Conservation (phyloP, 2,113 vertebrate species). For the Lophochroa leadbeateri region DNA sequence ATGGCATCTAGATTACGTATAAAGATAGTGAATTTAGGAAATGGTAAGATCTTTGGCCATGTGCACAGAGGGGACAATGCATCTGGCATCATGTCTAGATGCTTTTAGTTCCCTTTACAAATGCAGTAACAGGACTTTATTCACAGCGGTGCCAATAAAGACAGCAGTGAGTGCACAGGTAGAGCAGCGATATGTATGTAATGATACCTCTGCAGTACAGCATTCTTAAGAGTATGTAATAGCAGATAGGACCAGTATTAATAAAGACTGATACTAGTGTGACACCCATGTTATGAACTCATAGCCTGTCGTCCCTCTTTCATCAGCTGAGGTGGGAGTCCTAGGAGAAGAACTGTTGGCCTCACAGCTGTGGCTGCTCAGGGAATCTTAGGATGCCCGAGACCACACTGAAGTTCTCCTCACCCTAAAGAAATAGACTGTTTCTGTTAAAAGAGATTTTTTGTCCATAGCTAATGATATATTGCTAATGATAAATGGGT, state of each 20-base stretch:
- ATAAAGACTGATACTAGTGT: background rate
- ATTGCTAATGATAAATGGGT: background rate
- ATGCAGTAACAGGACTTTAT: background rate
- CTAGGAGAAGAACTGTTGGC: background rate
- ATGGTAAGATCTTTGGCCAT: background rate
- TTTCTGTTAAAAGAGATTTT: background rate
- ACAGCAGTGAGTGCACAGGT: accelerated
- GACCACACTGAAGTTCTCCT: accelerated
- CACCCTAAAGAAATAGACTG: background rate
- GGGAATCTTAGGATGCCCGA: background rate
- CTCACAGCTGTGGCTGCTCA: background rate
- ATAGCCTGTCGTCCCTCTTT: background rate
- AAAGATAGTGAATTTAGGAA: background rate
- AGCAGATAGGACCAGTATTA: background rate
- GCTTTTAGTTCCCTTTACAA: background rate
- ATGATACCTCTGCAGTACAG: background rate
- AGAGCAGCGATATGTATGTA: background rate
- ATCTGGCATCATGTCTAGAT: background rate
- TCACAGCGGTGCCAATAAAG: background rate
- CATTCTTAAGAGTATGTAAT: background rate
- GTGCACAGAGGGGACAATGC: background rate
- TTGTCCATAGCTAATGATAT: accelerated
- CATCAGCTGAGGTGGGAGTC: background rate
- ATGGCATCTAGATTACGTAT: background rate
- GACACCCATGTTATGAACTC: no score